Conservation (phyloP, 2,797 vertebrate species). For the Trachurus trachurus region DNA sequence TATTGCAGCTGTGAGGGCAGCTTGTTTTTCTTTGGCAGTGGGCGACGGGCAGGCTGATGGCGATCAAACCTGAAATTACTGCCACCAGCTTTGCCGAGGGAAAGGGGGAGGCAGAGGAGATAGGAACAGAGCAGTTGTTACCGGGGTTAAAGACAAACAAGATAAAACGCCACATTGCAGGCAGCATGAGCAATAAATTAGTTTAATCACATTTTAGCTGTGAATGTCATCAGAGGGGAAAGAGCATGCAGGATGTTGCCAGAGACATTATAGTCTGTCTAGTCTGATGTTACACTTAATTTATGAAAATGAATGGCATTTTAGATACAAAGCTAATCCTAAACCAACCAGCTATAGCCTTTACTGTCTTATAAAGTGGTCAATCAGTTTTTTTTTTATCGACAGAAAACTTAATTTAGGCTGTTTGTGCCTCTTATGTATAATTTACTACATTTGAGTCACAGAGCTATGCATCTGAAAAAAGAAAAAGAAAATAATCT, state of each 20-base stretch:
- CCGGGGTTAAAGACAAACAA: slow-evolving; percentile 23
- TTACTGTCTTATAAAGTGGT: too few species aligned
- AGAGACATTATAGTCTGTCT: neutral
- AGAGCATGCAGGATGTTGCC: neutral
- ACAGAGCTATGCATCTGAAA: too few species aligned
- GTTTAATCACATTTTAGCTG: neutral
- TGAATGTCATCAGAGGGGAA: slow-evolving; percentile 10
- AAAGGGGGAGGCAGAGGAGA: slow-evolving; percentile 25
- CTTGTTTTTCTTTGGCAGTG: slow-evolving; percentile 54
- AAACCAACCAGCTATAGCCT: too few species aligned
- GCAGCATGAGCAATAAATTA: neutral
- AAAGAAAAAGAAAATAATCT: too few species aligned
- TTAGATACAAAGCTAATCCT: too few species aligned
- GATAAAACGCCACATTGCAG: neutral
- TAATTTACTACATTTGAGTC: too few species aligned
- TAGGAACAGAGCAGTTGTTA: slow-evolving; percentile 22
- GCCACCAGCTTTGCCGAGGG: slow-evolving; percentile 70
- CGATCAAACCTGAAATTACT: slow-evolving; percentile 75
- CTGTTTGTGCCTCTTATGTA: too few species aligned
- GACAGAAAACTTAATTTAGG: too few species aligned
- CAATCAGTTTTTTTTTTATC: too few species aligned
- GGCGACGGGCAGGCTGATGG: slow-evolving; percentile 64
- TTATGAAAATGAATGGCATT: too few species aligned
- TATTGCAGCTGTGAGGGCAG: slow-evolving; percentile 58
- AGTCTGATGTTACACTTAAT: neutral